phyloP scores from a whole-genome alignment of 2,113 vertebrate genomes.

The Calypte anna region DNA sequence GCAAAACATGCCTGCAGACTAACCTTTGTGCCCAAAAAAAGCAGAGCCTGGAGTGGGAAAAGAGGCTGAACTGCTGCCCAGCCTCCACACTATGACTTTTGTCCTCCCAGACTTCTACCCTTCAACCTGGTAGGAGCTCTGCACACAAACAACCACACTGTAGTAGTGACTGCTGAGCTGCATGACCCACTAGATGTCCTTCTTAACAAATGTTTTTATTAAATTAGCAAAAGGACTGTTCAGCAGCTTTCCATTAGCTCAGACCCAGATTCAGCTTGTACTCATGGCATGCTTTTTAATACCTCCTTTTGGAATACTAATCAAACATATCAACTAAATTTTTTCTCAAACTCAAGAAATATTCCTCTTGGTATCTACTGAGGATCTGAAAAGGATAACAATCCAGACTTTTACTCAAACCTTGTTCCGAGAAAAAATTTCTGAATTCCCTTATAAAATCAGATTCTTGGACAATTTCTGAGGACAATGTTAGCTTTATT shows the following conservation, averaged over 20 bases:
- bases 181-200: slow-evolving; percentile 62
- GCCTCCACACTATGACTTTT: neutral
- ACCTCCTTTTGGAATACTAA: neutral
- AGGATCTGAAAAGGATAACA: neutral
- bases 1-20: neutral
- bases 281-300: neutral
- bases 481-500: neutral
- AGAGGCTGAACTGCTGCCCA: neutral
- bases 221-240: neutral
- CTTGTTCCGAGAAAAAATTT: neutral
- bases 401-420: neutral
- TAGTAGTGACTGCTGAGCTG: neutral
- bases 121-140: neutral
- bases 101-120: neutral
- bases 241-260: neutral
- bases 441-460: neutral
- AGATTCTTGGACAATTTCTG: neutral
- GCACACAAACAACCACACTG: neutral
- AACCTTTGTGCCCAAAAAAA: neutral
- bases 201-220: slow-evolving; percentile 59
- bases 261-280: neutral
- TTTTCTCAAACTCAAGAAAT: neutral
- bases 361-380: neutral
- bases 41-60: neutral
- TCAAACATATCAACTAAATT: neutral